Evolutionary conservation across 2,113 vertebrate species (phyloP).

Genomic region (Tetrao urogallus): DNA sequence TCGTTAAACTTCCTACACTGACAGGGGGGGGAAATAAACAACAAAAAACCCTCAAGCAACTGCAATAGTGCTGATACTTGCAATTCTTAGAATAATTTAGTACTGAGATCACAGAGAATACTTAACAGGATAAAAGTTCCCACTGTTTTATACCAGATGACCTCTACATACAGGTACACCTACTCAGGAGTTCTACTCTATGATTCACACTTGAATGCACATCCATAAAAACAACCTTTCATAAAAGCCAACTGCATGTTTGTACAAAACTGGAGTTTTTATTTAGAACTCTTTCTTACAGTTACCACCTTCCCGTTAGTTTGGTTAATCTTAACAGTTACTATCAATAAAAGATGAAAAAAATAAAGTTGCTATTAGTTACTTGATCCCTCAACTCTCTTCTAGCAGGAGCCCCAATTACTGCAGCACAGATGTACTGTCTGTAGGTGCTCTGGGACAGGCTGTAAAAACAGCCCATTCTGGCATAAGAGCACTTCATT

Average conservation of each 20-base stretch:
- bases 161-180: not conserved
- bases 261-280: not conserved
- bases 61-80: slow-evolving; percentile 16
- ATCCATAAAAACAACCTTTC: not conserved
- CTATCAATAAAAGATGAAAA: fast-evolving
- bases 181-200: not conserved
- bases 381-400: not conserved
- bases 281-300: not conserved
- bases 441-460: not conserved
- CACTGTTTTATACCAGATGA: slow-evolving; percentile 9
- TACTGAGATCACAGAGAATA: slow-evolving; percentile 46
- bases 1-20: not conserved
- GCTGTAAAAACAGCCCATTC: not conserved
- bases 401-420: not conserved
- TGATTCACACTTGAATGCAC: not conserved
- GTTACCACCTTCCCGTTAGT: not conserved
- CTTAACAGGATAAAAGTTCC: slow-evolving; percentile 3
- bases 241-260: fast-evolving
- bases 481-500: not conserved
- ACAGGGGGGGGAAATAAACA: not conserved
- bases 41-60: not conserved
- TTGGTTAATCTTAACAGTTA: not conserved
- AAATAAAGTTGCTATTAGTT: not conserved
- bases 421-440: not conserved
- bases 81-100: slow-evolving; percentile 30